A percentile compares a stretch with the other conserved stretches of the same genome.
These are phyloP conservation scores for Phrynosoma platyrhinos DNA, from an alignment of 2,113 vertebrate species.

Conservation along the genomic window DNA sequence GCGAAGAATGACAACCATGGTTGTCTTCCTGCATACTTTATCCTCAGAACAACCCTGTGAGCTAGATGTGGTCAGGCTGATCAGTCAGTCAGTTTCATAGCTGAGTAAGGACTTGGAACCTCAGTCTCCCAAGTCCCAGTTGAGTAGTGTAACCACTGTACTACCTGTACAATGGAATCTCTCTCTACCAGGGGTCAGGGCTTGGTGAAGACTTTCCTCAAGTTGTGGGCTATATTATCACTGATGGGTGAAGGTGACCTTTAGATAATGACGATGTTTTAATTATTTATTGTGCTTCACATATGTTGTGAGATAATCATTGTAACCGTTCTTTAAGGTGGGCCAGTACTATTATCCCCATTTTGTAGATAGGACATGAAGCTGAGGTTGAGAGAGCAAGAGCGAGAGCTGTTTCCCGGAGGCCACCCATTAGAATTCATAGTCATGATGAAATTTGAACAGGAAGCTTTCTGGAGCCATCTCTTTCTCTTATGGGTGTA, in stretches of 20 bases:
- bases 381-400: not conserved
- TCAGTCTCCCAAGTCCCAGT: not conserved
- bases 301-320: not conserved
- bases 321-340: constrained; percentile 35
- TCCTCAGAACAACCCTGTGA: not conserved
- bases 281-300: not conserved
- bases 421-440: too few relatives aligned
- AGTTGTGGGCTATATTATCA: not conserved
- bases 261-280: not conserved
- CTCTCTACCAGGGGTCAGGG: too few relatives aligned
- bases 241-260: not conserved
- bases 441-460: too few relatives aligned
- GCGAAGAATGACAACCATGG: not conserved
- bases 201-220: too few relatives aligned
- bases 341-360: not conserved
- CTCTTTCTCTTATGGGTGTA: too few relatives aligned
- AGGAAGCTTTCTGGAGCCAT: too few relatives aligned
- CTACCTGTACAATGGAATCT: too few relatives aligned
- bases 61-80: not conserved
- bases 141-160: too few relatives aligned
- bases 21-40: not conserved
- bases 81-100: not conserved
- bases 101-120: not conserved
- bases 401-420: too few relatives aligned
- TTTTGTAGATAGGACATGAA: not conserved